Evolutionary conservation across 2,888 invertebrate species (phyloP).

Genomic region (Stenotaenia linearis): DNA sequence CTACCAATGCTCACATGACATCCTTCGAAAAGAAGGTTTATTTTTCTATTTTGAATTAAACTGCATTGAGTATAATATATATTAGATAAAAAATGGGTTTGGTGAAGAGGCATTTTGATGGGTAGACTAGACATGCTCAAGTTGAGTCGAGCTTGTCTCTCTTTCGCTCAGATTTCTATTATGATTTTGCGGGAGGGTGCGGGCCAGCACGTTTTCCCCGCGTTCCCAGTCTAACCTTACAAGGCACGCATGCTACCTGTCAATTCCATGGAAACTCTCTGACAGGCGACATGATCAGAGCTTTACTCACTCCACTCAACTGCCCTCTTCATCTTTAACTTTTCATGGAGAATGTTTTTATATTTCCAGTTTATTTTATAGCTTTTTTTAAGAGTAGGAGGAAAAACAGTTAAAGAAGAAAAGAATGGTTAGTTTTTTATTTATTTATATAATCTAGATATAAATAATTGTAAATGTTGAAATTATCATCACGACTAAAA

Average conservation of each 20-base stretch:
- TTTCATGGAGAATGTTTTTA: background rate
- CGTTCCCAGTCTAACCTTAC: background rate
- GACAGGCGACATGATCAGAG: conserved; percentile 2
- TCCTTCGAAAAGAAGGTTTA: no score
- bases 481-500: no score
- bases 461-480: no score
- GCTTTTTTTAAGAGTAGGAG: no score
- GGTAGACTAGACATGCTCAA: background rate
- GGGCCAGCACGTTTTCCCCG: background rate
- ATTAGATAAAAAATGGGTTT: no score
- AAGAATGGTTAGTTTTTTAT: no score
- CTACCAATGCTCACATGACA: no score
- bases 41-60: no score
- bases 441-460: no score
- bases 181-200: conserved; percentile 5
- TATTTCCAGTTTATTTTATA: no score
- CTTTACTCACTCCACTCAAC: background rate
- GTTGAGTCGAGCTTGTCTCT: conserved; percentile 1
- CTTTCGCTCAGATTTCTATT: conserved; percentile 9
- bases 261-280: background rate
- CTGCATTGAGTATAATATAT: no score
- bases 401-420: no score
- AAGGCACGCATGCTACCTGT: conserved; percentile 4
- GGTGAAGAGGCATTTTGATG: background rate
- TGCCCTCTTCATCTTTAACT: background rate